phyloP scores from a whole-genome alignment of 1,140 invertebrate genomes.

The Babylonia areolata region DNA sequence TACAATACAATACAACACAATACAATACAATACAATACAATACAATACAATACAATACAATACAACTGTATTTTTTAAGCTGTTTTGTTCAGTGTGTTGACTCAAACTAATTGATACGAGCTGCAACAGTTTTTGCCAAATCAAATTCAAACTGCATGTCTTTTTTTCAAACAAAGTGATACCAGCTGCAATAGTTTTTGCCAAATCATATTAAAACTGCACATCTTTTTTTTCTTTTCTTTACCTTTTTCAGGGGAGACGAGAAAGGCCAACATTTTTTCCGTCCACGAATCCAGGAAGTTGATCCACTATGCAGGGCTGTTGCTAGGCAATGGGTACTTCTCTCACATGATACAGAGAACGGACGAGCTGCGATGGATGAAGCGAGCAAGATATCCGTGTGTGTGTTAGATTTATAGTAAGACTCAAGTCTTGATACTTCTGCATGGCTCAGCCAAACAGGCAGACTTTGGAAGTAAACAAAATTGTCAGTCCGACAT shows the following conservation, averaged over 20 bases:
- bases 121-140: no score
- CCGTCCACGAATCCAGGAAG: conserved; percentile 34
- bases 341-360: conserved; percentile 41
- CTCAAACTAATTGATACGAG: no score
- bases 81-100: no score
- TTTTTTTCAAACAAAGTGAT: no score
- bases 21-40: no score
- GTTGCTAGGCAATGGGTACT: conserved; percentile 42
- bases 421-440: background rate
- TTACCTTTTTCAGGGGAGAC: conserved; percentile 26
- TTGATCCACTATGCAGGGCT: conserved; percentile 39
- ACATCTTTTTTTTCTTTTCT: background rate
- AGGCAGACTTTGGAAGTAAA: background rate
- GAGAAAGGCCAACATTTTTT: conserved; percentile 14
- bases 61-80: no score
- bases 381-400: conserved; percentile 50
- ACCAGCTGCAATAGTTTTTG: no score
- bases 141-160: no score
- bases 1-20: no score
- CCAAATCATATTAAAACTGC: background rate
- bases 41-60: no score
- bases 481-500: no score
- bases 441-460: no score
- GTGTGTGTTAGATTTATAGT: conserved; percentile 25
- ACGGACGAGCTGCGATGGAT: conserved; percentile 49